Conservation (phyloP, 2,888 invertebrate species). For the Cotesia congregata region DNA sequence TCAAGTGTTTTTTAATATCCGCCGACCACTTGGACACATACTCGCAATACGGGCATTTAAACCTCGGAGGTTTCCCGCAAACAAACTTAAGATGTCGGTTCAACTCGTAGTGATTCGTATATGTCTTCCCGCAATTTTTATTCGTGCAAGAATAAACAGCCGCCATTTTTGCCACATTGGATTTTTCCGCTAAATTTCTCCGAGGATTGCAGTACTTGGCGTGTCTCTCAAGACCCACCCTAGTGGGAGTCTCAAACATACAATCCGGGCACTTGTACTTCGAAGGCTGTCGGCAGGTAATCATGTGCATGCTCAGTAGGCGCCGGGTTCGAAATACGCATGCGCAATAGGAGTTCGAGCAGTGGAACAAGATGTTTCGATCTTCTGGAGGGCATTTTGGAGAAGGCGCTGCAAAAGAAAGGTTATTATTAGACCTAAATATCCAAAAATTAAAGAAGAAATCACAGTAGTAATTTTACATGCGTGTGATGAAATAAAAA, state of each 20-base stretch:
- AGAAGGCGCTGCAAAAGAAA: no score
- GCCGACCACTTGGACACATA: conserved; percentile 64
- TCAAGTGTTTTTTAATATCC: conserved; percentile 63
- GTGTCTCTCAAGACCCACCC: neutral
- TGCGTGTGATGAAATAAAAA: no score
- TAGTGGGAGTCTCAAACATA: neutral
- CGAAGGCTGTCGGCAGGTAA: neutral
- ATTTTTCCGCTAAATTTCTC: neutral
- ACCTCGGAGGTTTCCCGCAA: conserved; percentile 66
- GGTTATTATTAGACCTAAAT: no score
- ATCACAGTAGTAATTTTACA: no score
- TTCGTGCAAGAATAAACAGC: conserved; percentile 42
- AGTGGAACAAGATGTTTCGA: neutral
- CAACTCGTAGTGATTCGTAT: conserved; percentile 57
- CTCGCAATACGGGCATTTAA: conserved; percentile 65
- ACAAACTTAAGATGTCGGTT: conserved; percentile 64
- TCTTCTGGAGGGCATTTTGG: neutral
- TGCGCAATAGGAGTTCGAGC: neutral
- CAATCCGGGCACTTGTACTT: neutral
- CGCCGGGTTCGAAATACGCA: neutral
- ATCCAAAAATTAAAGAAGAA: no score
- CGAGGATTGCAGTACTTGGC: conserved; percentile 60
- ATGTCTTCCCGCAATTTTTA: neutral
- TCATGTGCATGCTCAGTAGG: neutral
- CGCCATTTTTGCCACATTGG: conserved; percentile 33